Evolutionary conservation across 2,888 invertebrate genomes (phyloP).

Genomic region (Aleiodes leptofemur): DNA sequence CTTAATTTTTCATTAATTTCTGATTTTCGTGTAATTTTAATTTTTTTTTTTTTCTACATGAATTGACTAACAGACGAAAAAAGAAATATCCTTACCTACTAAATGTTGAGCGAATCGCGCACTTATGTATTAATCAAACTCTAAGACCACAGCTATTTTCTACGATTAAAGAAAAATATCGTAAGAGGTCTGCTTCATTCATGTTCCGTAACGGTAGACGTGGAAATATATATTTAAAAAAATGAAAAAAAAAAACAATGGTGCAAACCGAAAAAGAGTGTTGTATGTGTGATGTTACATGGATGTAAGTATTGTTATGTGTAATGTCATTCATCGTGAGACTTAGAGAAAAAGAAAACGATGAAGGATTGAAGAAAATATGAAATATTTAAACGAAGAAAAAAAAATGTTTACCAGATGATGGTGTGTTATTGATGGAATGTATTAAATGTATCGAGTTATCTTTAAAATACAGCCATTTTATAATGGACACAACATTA

Average conservation of each 20-base stretch:
- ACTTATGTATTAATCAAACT: conserved; percentile 49
- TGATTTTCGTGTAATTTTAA: not conserved
- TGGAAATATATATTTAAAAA: conserved; percentile 50
- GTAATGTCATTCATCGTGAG: conserved; percentile 71
- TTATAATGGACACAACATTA: conserved; percentile 69
- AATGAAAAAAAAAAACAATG: conserved; percentile 32
- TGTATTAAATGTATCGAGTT: conserved; percentile 74
- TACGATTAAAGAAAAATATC: conserved; percentile 48
- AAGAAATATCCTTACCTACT: conserved; percentile 42
- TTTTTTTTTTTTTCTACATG: conserved; percentile 1
- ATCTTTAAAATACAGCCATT: conserved; percentile 74
- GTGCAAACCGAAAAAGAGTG: conserved; percentile 56
- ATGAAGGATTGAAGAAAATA: conserved; percentile 11
- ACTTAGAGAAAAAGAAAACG: conserved; percentile 58
- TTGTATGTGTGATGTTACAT: conserved; percentile 73
- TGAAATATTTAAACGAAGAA: conserved; percentile 14
- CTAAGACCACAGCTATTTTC: conserved; percentile 51
- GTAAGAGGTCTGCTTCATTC: conserved; percentile 61
- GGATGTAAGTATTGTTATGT: conserved; percentile 73
- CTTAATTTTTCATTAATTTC: not conserved
- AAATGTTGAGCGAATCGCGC: conserved; percentile 47
- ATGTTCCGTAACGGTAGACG: conserved; percentile 60
- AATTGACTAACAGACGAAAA: conserved; percentile 29
- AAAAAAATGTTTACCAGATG: conserved; percentile 56
- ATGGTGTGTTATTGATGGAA: conserved; percentile 67